phyloP scores from a whole-genome alignment of 2,797 vertebrate species.

The Enteromius mattozi region DNA sequence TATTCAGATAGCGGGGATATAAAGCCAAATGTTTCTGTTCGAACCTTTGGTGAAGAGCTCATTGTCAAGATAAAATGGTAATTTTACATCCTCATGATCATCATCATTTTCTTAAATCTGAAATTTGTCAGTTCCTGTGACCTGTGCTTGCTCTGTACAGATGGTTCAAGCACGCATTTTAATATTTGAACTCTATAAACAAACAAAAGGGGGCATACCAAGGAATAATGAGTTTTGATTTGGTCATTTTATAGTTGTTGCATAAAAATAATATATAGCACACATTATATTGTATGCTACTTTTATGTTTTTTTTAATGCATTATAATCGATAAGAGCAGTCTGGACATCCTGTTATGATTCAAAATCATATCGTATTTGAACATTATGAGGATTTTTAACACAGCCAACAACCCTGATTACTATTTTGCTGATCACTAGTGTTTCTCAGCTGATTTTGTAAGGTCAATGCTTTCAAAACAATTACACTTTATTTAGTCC shows the following conservation, averaged over 20 bases:
- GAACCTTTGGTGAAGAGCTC: conserved; percentile 6
- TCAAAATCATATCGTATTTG: not conserved
- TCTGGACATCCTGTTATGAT: not conserved
- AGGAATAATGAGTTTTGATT: not conserved
- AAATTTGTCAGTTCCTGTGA: not conserved
- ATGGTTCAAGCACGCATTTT: not conserved
- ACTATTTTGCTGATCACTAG: not conserved
- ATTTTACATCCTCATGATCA: not conserved
- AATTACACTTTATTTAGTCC: not conserved
- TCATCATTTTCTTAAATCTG: not conserved
- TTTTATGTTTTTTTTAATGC: not conserved
- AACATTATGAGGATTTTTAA: not conserved
- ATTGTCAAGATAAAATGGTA: not conserved
- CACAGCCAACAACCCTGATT: not conserved
- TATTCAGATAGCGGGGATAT: not conserved
- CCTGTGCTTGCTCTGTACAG: not conserved
- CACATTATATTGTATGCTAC: not conserved
- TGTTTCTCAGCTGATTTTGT: conserved; percentile 1
- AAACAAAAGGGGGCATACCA: not conserved
- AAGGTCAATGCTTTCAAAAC: conserved; percentile 7
- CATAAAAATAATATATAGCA: not conserved
- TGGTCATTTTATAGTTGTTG: not conserved
- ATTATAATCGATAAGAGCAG: not conserved
- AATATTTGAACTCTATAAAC: not conserved
- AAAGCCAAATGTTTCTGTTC: not conserved